Evolutionary conservation across 2,113 vertebrate genomes (phyloP), one percentile per base, ranked within the genome.

Genomic region (Siphamia tubifer): DNA sequence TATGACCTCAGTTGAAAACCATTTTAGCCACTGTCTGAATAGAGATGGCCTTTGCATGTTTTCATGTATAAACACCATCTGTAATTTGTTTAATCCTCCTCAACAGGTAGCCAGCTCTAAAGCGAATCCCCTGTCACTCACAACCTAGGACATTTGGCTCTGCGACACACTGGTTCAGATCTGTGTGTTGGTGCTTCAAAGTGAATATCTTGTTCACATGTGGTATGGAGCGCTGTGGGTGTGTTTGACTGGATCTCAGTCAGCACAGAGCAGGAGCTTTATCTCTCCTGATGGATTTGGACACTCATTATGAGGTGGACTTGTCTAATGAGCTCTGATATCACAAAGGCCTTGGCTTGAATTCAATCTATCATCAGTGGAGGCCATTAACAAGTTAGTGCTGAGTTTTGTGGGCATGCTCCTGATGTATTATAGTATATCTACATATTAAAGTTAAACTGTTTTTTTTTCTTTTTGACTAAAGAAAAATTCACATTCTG

Each of bases 141-240:
- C 72, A 56, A 34, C 77, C 79, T 27, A 34, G 79, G 82, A 85
- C 74, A 64, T 82, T 85, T 89, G 87, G 87, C 82, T 48, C 70
- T 42, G 27, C 24, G 55, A 67, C 61, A 45, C 65, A 4, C 47
- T 19, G 38, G 40, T 76, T 81, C 64, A 56, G 48, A 75, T 68
- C 74, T 42, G 68, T 57, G 76, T 38, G 76, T 76, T 57, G 62
- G 42, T 67, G 81, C 87, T 84, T 92, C 90, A 92, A 90, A 91
- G 90, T 34, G 15, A 79, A 65, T 62, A 43, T 76, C 51, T 54
- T 36, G 67, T 73, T 78, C 73, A 67, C 87, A 81, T 87, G 83
- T 61, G 72, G 82, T 74, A 48, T 64, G 66, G 60, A 47, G 55
- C 78, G 2, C 81, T 23, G 74, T 27, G 44, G 82, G 83, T 72